Evolutionary conservation across 2,113 vertebrate genomes (phyloP), one percentile per base, ranked within the genome.

Genomic region (Osmerus mordax): DNA sequence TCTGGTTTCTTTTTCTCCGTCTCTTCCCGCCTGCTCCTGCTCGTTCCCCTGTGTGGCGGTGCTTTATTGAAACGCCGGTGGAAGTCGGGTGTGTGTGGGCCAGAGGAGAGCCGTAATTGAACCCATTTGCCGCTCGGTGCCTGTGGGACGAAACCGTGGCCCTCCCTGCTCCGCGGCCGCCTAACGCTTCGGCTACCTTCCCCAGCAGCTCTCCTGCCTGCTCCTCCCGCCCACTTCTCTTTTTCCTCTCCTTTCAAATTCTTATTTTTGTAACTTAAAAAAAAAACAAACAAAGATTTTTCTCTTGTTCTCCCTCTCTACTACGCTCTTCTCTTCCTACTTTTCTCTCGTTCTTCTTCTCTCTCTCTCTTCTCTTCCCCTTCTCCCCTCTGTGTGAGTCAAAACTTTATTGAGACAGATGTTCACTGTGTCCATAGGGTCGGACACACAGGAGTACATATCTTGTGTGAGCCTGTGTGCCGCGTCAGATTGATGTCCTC

Each of bases 91-190:
- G 36, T 19, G 71, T 80, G 78, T 83, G 78, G 81, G 81, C 78
- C 81, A 69, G 74, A 16, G 66, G 66, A 86, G 84, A 82, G 84
- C 81, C 71, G 84, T 93, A 92, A 93, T 92, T 93, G 88, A 92
- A 91, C 90, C 90, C 91, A 93, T 92, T 93, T 91, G 89, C 89
- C 74, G 88, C 87, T 87, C 86, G 84, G 81, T 89, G 89, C 90
- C 90, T 87, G 83, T 92, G 90, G 90, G 90, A 90, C 85, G 85
- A 81, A 89, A 85, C 85, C 79, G 78, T 73, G 88, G 84, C 83
- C 88, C 89, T 89, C 76, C 54, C 85, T 81, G 84, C 81, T 82
- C 86, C 76, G 79, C 36, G 63, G 83, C 71, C 79, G 83, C 89
- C 89, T 88, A 88, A 88, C 55, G 80, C 86, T 89, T 87, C 87